Evolutionary conservation across 2,113 vertebrate species (phyloP).

Genomic region (Hippocampus barbouri): DNA sequence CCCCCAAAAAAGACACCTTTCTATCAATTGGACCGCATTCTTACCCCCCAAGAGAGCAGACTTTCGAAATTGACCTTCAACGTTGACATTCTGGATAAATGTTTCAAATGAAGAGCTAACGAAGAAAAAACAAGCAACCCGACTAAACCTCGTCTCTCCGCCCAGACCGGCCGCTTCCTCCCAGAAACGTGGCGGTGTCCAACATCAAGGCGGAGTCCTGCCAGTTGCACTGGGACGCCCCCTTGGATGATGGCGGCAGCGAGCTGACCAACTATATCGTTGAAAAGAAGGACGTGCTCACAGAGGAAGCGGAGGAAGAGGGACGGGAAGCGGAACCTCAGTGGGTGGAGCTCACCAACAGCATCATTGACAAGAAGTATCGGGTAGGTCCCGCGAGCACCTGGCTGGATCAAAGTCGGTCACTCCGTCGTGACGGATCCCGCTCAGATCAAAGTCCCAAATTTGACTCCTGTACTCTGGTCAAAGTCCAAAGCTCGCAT

Average conservation of each 20-base stretch:
- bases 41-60: no score
- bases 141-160: not conserved
- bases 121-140: no score
- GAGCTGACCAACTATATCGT: constrained; percentile 94
- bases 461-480: no score
- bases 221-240: constrained; percentile 85
- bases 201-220: constrained; percentile 91
- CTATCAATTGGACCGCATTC: no score
- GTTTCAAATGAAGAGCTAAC: no score
- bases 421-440: no score
- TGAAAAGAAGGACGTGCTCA: constrained; percentile 78
- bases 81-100: no score
- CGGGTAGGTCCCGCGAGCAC: constrained; percentile 70
- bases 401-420: no score
- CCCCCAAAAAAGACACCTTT: no score
- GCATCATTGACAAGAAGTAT: constrained; percentile 82
- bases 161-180: constrained; percentile 89
- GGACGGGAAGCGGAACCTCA: constrained; percentile 73
- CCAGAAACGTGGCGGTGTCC: constrained; percentile 85
- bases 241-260: constrained; percentile 89
- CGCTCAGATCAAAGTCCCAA: no score
- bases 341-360: constrained; percentile 87
- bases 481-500: no score
- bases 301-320: constrained; percentile 57
- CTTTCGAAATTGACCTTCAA: no score